Conservation (phyloP, 1,140 invertebrate species). For the Pemphigus obesinymphae region DNA sequence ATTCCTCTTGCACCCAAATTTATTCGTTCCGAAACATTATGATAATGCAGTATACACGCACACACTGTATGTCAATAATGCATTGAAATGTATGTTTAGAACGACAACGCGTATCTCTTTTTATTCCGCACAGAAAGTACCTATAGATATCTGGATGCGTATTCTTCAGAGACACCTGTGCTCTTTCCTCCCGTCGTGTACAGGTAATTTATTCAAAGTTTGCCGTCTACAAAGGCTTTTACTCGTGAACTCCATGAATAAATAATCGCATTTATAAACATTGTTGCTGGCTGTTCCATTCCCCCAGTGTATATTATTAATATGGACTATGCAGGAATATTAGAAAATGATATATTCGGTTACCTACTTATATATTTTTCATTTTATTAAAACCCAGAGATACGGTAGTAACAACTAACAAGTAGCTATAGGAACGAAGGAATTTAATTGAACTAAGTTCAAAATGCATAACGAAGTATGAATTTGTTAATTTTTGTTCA, state of each 20-base stretch:
- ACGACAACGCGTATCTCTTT: constrained; percentile 2
- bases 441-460: no score
- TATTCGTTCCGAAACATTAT: constrained; percentile 1
- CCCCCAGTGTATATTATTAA: background rate
- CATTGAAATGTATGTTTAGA: constrained; percentile 11
- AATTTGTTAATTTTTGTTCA: no score
- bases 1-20: background rate
- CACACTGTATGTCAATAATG: constrained; percentile 14
- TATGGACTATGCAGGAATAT: background rate
- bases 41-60: background rate
- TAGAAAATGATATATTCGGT: background rate
- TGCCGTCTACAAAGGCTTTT: constrained; percentile 26
- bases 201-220: constrained; percentile 33
- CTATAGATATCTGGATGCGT: constrained; percentile 22
- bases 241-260: constrained; percentile 31
- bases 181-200: background rate
- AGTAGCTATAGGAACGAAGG: no score
- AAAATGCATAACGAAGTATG: no score
- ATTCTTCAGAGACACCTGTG: background rate
- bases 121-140: background rate
- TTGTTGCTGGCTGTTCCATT: constrained; percentile 2
- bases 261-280: constrained; percentile 33
- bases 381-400: background rate
- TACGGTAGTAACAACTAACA: no score
- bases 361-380: no score